Evolutionary conservation across 2,113 vertebrate species (phyloP).

Genomic region (Trinectes maculatus): DNA sequence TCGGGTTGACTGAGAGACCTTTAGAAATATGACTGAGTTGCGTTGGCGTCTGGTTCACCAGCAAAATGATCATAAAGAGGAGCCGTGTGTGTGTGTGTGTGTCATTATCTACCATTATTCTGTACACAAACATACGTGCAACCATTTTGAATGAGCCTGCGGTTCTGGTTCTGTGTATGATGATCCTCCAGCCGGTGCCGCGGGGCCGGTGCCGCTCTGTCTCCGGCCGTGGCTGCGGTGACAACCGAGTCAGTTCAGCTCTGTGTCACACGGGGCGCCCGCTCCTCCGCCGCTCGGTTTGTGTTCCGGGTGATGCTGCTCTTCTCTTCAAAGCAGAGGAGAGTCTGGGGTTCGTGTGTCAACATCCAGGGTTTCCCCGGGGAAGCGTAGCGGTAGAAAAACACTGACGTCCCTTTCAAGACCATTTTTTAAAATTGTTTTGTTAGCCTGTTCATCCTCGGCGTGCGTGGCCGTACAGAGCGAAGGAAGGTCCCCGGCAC

Average conservation of each 20-base stretch:
- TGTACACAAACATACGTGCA: too few species aligned
- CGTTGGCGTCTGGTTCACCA: too few species aligned
- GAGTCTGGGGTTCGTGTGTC: constrained; percentile 76
- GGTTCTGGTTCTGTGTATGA: too few species aligned
- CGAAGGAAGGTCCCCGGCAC: constrained; percentile 23
- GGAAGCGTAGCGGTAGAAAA: constrained; percentile 64
- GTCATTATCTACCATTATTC: too few species aligned
- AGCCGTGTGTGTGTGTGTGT: too few species aligned
- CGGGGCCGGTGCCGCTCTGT: too few species aligned
- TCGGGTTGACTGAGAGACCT: too few species aligned
- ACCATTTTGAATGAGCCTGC: too few species aligned
- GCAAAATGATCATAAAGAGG: too few species aligned
- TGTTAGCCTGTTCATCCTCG: neutral
- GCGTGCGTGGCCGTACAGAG: neutral
- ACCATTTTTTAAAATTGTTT: constrained; percentile 14
- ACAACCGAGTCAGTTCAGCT: constrained; percentile 54
- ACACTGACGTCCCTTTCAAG: constrained; percentile 34
- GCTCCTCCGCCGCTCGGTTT: constrained; percentile 64
- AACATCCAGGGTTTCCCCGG: constrained; percentile 74
- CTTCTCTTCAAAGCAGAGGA: constrained; percentile 73
- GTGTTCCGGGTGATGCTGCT: constrained; percentile 69
- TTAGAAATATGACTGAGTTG: constrained; percentile 39
- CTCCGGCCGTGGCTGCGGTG: too few species aligned
- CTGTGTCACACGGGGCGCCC: constrained; percentile 69
- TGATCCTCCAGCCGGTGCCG: too few species aligned